phyloP scores from a whole-genome alignment of 2,113 vertebrate species.

The Piaya cayana region DNA sequence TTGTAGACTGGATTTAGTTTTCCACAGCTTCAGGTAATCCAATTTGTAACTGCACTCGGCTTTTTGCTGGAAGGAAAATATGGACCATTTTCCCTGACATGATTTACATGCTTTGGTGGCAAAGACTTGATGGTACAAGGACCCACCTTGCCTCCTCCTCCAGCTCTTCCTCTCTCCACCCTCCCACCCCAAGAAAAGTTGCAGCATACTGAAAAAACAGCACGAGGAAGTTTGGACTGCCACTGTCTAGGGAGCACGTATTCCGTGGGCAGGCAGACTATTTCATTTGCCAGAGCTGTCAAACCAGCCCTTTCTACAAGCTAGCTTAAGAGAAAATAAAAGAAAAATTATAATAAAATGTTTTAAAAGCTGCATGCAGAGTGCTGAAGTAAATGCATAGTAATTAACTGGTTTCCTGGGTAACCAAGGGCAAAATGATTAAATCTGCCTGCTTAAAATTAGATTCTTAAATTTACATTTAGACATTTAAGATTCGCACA shows the following conservation, averaged over 20 bases:
- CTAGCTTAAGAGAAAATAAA: conserved; percentile 57
- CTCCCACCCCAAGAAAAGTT: not conserved
- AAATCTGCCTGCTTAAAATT: conserved; percentile 41
- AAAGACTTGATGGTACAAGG: not conserved
- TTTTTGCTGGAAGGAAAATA: not conserved
- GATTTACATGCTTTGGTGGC: not conserved
- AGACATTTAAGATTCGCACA: not conserved
- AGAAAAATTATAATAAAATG: conserved; percentile 56
- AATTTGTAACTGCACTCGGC: not conserved
- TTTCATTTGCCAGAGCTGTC: conserved; percentile 59
- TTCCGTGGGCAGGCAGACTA: conserved; percentile 66
- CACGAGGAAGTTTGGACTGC: conserved; percentile 59
- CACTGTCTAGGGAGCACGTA: conserved; percentile 45
- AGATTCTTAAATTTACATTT: conserved; percentile 16
- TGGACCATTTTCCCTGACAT: not conserved
- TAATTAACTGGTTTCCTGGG: conserved; percentile 65
- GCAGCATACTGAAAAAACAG: conserved; percentile 12
- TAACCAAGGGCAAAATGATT: conserved; percentile 41
- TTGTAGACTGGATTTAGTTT: not conserved
- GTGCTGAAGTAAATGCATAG: conserved; percentile 36
- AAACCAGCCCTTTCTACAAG: conserved; percentile 49
- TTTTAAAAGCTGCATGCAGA: conserved; percentile 41
- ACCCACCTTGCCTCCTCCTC: not conserved
- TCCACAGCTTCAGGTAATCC: not conserved
- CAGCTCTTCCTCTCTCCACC: not conserved